A percentile compares a stretch with the other conserved stretches of the same genome.
phyloP scores from a whole-genome alignment of 2,797 vertebrate species.

The Macrochelys suwanniensis region DNA sequence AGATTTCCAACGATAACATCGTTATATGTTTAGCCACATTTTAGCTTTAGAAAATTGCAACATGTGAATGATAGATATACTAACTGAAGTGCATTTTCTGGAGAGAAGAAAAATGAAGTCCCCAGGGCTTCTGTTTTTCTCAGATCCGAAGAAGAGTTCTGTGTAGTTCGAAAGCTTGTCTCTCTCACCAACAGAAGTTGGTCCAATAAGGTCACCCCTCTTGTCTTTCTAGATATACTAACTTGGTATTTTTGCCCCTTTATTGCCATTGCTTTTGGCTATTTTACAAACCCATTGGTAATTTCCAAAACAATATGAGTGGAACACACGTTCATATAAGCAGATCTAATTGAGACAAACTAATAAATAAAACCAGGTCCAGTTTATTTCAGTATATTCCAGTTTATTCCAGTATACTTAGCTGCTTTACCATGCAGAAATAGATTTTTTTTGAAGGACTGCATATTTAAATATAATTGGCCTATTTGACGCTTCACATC shows the following conservation, averaged over 20 bases:
- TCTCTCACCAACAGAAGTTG: neutral
- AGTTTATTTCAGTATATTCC: neutral
- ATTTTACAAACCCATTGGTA: neutral
- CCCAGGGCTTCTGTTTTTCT: neutral
- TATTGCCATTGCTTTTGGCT: neutral
- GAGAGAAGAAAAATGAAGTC: neutral
- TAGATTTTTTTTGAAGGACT: neutral
- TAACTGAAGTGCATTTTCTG: neutral
- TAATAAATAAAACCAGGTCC: neutral
- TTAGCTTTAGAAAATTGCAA: neutral
- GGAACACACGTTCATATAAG: neutral
- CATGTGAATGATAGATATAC: neutral
- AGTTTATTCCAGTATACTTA: neutral
- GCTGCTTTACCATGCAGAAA: neutral
- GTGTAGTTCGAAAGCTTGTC: neutral
- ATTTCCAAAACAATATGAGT: neutral
- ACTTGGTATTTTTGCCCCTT: neutral
- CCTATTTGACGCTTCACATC: neutral
- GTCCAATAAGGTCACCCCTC: neutral
- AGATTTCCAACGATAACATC: neutral
- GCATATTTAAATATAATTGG: neutral
- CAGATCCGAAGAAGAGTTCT: neutral
- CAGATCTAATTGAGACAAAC: neutral
- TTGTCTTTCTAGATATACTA: neutral
- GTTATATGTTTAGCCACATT: neutral